Evolutionary conservation across 2,797 vertebrate species (phyloP), one percentile per base, ranked within the genome.

Genomic region (Acrossocheilus fasciatus): DNA sequence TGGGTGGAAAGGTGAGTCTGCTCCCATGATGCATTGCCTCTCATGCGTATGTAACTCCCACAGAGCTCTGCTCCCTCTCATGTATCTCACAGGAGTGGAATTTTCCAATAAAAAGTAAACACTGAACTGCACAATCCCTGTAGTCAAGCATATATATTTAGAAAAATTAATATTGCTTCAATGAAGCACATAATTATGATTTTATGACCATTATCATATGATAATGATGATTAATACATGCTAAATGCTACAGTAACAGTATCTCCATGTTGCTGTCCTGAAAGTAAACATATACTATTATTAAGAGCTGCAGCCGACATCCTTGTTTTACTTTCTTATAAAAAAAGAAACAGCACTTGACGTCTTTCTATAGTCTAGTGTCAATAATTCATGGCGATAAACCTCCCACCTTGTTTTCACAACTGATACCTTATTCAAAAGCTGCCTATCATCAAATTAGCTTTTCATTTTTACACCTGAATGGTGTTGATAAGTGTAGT

Each of bases 11-110:
- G 64, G 83, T 70, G 83, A 79, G 36, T 57, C 36, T 59, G 75
- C 75, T 80, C 52, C 75, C 64, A 85, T 34, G 76, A 80, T 85
- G 66, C 84, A 85, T 85, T 85, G 52, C 52, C 39, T 80, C 68
- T 80, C 23, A 26, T 18, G 47, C 12, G 2, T 59, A 47, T 59
- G 39, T n/a, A 57, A 72, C 84, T 59, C 45, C 59, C 34, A 62
- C 75, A 59, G n/a, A 79, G 36, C 36, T 57, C 15, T 50, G 26
- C 36, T 85, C 10, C 20, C 20, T 41, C 34, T 78, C 34, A 68
- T 69, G 74, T 39, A 77, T 41, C 74, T 43, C 36, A 4, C 66
- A 23, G 20, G 39, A 15, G 15, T 77, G 43, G 12, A n/a, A 52
- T 84, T 77, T 76, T 66, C 34, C 43, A 47, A 59, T 59, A 59